A percentile compares a stretch with the other conserved stretches of the same genome.
phyloP scores from a whole-genome alignment of 2,888 invertebrate genomes.

The Leucania comma region DNA sequence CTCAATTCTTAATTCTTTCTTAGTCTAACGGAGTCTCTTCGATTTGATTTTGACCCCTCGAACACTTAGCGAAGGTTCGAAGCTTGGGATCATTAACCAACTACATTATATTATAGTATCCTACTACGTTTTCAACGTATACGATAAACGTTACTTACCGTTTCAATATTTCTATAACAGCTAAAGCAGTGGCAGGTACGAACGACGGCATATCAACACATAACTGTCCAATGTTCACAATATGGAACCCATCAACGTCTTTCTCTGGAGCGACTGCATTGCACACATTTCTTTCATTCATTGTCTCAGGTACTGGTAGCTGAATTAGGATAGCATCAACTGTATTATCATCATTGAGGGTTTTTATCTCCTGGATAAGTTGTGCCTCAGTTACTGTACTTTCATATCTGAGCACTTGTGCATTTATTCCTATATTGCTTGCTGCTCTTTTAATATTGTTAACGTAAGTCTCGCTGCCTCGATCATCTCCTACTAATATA shows the following conservation, averaged over 20 bases:
- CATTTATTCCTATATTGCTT: constrained; percentile 91
- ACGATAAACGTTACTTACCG: constrained; percentile 80
- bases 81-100: background rate
- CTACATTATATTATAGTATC: too few species aligned
- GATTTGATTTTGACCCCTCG: background rate
- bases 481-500: constrained; percentile 95
- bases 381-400: constrained; percentile 92
- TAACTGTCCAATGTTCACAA: constrained; percentile 95
- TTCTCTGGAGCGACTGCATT: constrained; percentile 95
- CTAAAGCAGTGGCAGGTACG: constrained; percentile 95
- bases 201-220: constrained; percentile 93
- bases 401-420: constrained; percentile 92
- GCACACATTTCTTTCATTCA: constrained; percentile 94
- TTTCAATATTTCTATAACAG: constrained; percentile 93
- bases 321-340: constrained; percentile 97
- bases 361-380: constrained; percentile 91
- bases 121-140: background rate
- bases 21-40: background rate
- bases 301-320: constrained; percentile 95
- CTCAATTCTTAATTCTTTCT: background rate
- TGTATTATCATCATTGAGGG: constrained; percentile 92
- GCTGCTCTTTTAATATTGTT: constrained; percentile 94
- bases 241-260: constrained; percentile 98
- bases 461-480: constrained; percentile 96
- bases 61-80: background rate